These are phyloP conservation scores for Boloria selene DNA, from an alignment of 2,888 invertebrate genomes.

Conservation along the genomic window DNA sequence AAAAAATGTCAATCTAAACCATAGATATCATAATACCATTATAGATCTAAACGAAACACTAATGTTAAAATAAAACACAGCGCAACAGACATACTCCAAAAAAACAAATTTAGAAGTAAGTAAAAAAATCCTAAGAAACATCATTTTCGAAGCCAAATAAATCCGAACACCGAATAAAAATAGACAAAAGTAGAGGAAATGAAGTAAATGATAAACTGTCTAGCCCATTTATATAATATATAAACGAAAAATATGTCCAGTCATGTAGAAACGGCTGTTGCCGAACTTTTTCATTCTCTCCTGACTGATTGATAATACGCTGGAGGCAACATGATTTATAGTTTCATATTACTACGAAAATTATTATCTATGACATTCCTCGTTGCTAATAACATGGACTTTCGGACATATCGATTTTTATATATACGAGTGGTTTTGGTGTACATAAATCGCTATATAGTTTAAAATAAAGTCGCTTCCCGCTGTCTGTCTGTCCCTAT, in stretches of 20 bases:
- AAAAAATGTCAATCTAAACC: too few species aligned
- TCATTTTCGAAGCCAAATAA: background rate
- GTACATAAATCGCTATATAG: too few species aligned
- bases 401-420: background rate
- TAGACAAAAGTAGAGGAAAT: slow-evolving; percentile 10
- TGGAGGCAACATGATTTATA: slow-evolving; percentile 35
- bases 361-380: slow-evolving; percentile 17
- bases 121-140: too few species aligned
- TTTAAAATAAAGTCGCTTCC: too few species aligned
- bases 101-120: too few species aligned
- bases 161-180: background rate
- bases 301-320: slow-evolving; percentile 41
- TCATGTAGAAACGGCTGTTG: slow-evolving; percentile 27
- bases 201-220: slow-evolving; percentile 19
- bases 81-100: too few species aligned
- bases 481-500: too few species aligned
- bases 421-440: too few species aligned
- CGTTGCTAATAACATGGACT: background rate
- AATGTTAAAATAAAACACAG: too few species aligned
- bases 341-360: slow-evolving; percentile 8
- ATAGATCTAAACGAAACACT: too few species aligned
- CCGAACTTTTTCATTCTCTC: slow-evolving; percentile 29
- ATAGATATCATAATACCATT: too few species aligned
- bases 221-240: slow-evolving; percentile 6
- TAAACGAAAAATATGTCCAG: slow-evolving; percentile 27